Evolutionary conservation across 2,113 vertebrate species (phyloP).

Genomic region (Corynorhinus townsendii): DNA sequence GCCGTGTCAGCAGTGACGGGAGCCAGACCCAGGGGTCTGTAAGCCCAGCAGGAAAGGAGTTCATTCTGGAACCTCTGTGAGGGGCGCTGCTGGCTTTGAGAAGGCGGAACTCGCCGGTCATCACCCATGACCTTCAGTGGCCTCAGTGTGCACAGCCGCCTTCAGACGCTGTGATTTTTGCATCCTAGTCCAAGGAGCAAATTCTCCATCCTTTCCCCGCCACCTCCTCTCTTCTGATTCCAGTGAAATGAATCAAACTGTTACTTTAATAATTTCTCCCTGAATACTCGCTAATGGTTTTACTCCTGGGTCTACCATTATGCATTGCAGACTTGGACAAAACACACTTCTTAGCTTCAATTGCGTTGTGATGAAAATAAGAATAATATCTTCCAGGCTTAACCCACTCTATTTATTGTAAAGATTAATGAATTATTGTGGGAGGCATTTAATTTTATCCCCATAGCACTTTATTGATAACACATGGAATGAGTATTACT

Average conservation of each 20-base stretch:
- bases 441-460: not conserved
- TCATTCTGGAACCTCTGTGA: not conserved
- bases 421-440: not conserved
- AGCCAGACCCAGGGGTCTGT: conserved; percentile 3
- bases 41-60: not conserved
- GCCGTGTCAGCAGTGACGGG: conserved; percentile 50
- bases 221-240: not conserved
- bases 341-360: not conserved
- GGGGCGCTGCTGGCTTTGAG: not conserved
- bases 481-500: not conserved
- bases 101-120: not conserved
- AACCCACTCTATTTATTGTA: not conserved
- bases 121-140: not conserved
- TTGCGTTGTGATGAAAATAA: not conserved
- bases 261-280: not conserved
- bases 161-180: not conserved
- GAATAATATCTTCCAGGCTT: not conserved
- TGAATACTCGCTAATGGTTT: not conserved
- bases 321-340: not conserved
- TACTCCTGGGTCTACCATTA: not conserved
- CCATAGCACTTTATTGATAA: not conserved
- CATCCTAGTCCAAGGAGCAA: not conserved
- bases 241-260: not conserved
- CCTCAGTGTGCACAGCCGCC: not conserved
- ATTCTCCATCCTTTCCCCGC: not conserved